phyloP scores from a whole-genome alignment of 2,113 vertebrate species.

The Petromus typicus region DNA sequence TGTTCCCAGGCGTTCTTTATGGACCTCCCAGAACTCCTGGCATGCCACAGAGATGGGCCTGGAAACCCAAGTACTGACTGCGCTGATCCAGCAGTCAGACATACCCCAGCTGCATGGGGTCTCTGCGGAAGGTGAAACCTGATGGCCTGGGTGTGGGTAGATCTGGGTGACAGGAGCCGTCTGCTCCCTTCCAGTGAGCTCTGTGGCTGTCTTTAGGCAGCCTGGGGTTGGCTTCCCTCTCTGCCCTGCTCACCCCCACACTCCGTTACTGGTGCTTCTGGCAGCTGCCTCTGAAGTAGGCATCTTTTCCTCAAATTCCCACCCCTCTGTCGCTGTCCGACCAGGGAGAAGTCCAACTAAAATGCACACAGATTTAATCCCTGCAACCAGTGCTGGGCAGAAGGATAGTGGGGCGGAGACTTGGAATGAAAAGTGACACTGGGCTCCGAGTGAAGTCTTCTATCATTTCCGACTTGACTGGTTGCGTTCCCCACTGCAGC shows the following conservation, averaged over 20 bases:
- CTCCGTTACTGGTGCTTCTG: not conserved
- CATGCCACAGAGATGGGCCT: not conserved
- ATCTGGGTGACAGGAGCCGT: not conserved
- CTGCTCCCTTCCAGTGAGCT: not conserved
- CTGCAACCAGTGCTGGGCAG: not conserved
- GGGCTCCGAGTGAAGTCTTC: not conserved
- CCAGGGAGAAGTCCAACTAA: not conserved
- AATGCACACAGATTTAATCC: not conserved
- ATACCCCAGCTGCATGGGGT: not conserved
- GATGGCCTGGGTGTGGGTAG: not conserved
- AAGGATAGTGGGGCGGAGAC: not conserved
- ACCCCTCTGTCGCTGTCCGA: not conserved
- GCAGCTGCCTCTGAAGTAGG: not conserved
- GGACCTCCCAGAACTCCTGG: not conserved
- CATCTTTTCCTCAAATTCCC: not conserved
- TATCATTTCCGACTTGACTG: not conserved
- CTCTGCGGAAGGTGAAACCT: not conserved
- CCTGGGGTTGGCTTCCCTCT: not conserved
- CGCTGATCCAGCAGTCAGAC: not conserved
- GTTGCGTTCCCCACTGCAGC: not conserved
- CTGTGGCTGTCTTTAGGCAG: not conserved
- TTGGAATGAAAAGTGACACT: not conserved
- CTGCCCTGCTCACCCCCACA: not conserved
- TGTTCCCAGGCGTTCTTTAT: not conserved
- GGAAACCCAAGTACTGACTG: not conserved